Evolutionary conservation across 2,797 vertebrate species (phyloP), one percentile per base, ranked within the genome.

Genomic region (Pseudochromis fuscus): DNA sequence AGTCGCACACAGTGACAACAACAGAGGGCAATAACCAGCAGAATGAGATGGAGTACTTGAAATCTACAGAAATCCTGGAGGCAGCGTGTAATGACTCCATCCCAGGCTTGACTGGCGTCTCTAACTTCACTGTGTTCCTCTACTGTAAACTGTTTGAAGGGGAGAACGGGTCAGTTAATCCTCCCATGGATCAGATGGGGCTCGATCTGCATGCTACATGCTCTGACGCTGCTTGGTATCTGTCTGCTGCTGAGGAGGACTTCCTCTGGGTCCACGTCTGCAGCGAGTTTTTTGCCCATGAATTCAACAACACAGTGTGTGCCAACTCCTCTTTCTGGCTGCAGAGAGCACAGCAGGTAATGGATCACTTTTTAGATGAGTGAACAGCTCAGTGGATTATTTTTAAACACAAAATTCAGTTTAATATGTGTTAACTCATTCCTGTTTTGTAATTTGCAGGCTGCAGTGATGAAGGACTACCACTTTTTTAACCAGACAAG

Each of bases 81-180:
- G 94, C 96, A 15, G 95, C 94, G 3, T 97, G 96, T 57, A 95
- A 96, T 49, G 93, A 94, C 24, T 92, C 94, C 19, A 92, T 95
- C 63, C 94, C 94, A 0, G 94, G 91, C 23, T 79, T 96, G 48
- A 95, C 94, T 0, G 95, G 95, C 0, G 89, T 96, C 73, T 96
- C 96, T 71, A 96, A 95, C 94, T 97, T 97, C 90, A 96, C 96
- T 0, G 91, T 96, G 45, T 94, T 95, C 72, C 93, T 97, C 69
- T 95, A 96, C 83, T 97, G 96, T 88, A 96, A 95, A 83, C 92
- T 96, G 19, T 92, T 94, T 72, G 94, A 93, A 23, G 94, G 92
- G 18, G 91, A 90, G 28, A 84, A 87, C 3, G 90, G 75, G 37
- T 92, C 94, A 5, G 65, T 91, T 0, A 83, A 90, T 19, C 82